These are phyloP conservation scores for human DNA, from an alignment of 2,113 vertebrate species.

Conservation along the genomic window GRCh38 chr7:138579001-138579500, in stretches of 20 bases:
- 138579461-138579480: constrained; percentile 89
- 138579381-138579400: constrained; percentile 76
- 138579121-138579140: not conserved
- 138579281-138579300: constrained; percentile 86
- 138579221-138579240: constrained; percentile 85
- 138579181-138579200: constrained; percentile 25
- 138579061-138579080: not conserved
- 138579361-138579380: constrained; percentile 74
- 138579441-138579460: constrained; percentile 90
- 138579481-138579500: constrained; percentile 90
- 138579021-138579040: not conserved
- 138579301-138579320: constrained; percentile 86
- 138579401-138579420: constrained; percentile 89
- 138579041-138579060: not conserved
- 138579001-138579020: not conserved
- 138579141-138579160: not conserved
- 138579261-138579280: constrained; percentile 75
- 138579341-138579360: constrained; percentile 80
- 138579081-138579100: not conserved
- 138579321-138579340: constrained; percentile 75
- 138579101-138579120: not conserved
- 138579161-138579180: not conserved
- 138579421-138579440: constrained; percentile 91
- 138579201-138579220: constrained; percentile 83
- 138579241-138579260: constrained; percentile 81